These are phyloP conservation scores for Drosophila borealis DNA, from an alignment of 2,888 invertebrate genomes.

Conservation along the genomic window DNA sequence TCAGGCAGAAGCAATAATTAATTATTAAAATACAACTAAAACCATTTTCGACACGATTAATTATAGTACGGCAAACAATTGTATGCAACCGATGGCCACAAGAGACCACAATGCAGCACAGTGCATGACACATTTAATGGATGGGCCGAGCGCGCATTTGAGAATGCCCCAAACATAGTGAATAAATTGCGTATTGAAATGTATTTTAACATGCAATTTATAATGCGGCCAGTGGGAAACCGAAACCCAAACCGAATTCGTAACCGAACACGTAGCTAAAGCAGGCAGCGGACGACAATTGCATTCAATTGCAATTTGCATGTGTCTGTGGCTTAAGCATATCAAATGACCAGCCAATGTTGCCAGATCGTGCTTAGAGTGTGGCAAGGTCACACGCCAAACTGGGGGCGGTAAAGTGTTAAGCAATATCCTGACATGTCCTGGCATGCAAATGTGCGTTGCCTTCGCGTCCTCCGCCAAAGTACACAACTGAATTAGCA, in stretches of 20 bases:
- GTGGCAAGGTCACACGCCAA: constrained; percentile 36
- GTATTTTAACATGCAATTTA: constrained; percentile 67
- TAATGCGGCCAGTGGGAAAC: constrained; percentile 44
- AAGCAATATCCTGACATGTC: not conserved
- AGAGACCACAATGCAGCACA: constrained; percentile 25
- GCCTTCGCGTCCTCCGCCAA: constrained; percentile 16
- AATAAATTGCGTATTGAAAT: constrained; percentile 45
- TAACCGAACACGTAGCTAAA: constrained; percentile 20
- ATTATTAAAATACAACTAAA: constrained; percentile 39
- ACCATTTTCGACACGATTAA: constrained; percentile 45
- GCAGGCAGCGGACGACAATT: constrained; percentile 36
- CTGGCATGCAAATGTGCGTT: constrained; percentile 37
- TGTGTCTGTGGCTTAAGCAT: constrained; percentile 27
- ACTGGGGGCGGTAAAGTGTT: not conserved
- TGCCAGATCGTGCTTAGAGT: not conserved
- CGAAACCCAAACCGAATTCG: constrained; percentile 20
- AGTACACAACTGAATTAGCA: constrained; percentile 67
- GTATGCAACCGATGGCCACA: constrained; percentile 42
- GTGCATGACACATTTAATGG: constrained; percentile 32
- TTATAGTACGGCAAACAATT: constrained; percentile 46
- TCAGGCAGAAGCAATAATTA: constrained; percentile 25
- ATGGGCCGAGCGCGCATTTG: constrained; percentile 4
- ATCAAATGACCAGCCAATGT: constrained; percentile 25
- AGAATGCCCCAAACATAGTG: constrained; percentile 30
- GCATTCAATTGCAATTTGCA: constrained; percentile 37